Evolutionary conservation across 2,797 vertebrate species (phyloP).

Genomic region (Pipistrellus pygmaeus): DNA sequence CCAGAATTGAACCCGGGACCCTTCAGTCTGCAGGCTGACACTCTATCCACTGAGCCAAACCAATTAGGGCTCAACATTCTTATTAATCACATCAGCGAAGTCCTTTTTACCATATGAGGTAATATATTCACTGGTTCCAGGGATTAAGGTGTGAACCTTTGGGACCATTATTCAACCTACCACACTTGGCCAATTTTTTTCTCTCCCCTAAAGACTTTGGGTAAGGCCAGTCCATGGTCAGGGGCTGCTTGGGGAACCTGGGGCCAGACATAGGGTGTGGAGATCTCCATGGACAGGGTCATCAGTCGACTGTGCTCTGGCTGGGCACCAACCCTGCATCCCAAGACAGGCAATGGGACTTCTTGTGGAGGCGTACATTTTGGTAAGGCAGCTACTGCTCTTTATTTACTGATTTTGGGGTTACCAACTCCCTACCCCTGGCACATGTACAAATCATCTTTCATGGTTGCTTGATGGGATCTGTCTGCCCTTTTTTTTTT

Average conservation of each 20-base stretch:
- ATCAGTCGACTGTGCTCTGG: too few relatives aligned
- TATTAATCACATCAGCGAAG: conserved; percentile 11
- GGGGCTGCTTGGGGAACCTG: neutral
- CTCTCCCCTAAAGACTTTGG: neutral
- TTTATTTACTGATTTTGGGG: neutral
- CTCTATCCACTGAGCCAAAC: too few relatives aligned
- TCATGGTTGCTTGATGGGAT: neutral
- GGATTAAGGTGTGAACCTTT: neutral
- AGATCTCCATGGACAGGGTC: neutral
- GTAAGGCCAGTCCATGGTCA: neutral
- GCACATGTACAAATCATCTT: neutral
- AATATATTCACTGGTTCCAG: neutral
- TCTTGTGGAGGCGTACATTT: neutral
- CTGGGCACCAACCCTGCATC: neutral
- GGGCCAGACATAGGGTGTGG: neutral
- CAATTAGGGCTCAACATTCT: neutral
- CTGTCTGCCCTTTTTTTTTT: neutral
- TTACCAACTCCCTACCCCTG: neutral
- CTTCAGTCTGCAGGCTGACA: too few relatives aligned
- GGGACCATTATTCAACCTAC: neutral
- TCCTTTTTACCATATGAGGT: neutral
- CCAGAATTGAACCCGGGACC: too few relatives aligned
- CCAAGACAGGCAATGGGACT: neutral
- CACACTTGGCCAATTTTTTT: neutral
- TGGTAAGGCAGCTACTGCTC: neutral